These are phyloP conservation scores for Aleiodes sp. DNA, from an alignment of 1,140 invertebrate species.

Conservation along the genomic window DNA sequence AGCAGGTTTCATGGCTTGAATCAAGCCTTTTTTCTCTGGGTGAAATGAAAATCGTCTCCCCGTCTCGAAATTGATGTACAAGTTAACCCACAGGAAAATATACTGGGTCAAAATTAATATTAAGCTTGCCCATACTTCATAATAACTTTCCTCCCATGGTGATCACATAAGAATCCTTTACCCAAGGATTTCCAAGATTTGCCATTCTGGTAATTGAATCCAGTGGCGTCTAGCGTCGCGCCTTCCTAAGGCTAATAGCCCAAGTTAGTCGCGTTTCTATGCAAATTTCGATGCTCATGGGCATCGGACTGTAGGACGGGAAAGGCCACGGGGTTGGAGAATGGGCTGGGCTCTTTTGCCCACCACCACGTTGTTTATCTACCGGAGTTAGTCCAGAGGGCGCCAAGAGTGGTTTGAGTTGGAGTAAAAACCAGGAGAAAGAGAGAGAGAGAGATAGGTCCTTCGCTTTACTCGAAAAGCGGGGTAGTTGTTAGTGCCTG, in stretches of 20 bases:
- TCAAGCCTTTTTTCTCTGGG: no score
- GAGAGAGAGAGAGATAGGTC: conserved; percentile 31
- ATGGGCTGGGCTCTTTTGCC: conserved; percentile 18
- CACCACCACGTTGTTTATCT: conserved; percentile 51
- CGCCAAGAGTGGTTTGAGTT: conserved; percentile 24
- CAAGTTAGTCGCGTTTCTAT: conserved; percentile 59
- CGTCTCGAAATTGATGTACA: no score
- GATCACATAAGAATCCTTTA: not conserved
- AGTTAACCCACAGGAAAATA: no score
- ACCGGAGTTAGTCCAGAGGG: conserved; percentile 22
- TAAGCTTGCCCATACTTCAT: no score
- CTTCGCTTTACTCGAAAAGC: conserved; percentile 53
- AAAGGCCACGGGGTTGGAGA: conserved; percentile 35
- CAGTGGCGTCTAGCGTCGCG: conserved; percentile 28
- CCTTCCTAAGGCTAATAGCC: conserved; percentile 47
- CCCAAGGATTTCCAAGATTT: conserved; percentile 43
- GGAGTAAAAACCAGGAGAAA: not conserved
- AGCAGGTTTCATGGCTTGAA: no score
- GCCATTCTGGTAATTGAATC: conserved; percentile 55
- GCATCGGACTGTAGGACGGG: conserved; percentile 41
- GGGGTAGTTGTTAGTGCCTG: conserved; percentile 48
- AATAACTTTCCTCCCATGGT: no score
- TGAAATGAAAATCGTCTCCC: no score
- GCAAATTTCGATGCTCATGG: conserved; percentile 57
- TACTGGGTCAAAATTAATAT: no score